Conservation (phyloP, 2,888 invertebrate genomes). For the Linnaemya tessellans region DNA sequence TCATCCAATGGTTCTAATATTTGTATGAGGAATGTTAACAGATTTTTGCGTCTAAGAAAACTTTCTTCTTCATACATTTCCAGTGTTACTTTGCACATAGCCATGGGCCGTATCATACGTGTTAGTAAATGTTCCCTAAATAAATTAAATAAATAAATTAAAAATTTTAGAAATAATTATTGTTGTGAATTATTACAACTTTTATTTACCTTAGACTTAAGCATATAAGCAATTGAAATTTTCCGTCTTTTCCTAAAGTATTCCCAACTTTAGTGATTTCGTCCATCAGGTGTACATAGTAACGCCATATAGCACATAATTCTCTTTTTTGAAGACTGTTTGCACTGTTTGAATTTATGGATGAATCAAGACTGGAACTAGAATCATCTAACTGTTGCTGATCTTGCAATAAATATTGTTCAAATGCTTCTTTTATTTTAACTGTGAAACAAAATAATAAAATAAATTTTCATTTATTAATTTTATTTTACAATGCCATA, state of each 20-base stretch:
- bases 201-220: constrained; percentile 93
- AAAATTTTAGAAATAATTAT: constrained; percentile 31
- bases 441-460: constrained; percentile 73
- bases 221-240: constrained; percentile 98
- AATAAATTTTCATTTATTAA: not conserved
- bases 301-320: constrained; percentile 90
- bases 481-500: constrained; percentile 83
- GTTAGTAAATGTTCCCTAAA: constrained; percentile 93
- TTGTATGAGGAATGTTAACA: constrained; percentile 94
- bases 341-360: constrained; percentile 76
- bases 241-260: constrained; percentile 95
- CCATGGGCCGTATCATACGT: constrained; percentile 95
- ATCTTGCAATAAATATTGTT: constrained; percentile 85
- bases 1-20: constrained; percentile 95
- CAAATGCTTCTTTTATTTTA: constrained; percentile 89
- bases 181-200: not conserved
- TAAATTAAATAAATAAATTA: constrained; percentile 79
- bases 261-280: constrained; percentile 93
- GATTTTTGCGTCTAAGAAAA: constrained; percentile 93
- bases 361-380: constrained; percentile 79
- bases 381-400: constrained; percentile 77
- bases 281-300: constrained; percentile 94
- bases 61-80: constrained; percentile 99
- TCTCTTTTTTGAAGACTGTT: constrained; percentile 82
- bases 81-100: constrained; percentile 92